Percentiles rank a stretch among this genome's conserved stretches.
Evolutionary conservation across 92 coral and sea anemone species (phyloP).

Genomic region (Phenganax marumi): DNA sequence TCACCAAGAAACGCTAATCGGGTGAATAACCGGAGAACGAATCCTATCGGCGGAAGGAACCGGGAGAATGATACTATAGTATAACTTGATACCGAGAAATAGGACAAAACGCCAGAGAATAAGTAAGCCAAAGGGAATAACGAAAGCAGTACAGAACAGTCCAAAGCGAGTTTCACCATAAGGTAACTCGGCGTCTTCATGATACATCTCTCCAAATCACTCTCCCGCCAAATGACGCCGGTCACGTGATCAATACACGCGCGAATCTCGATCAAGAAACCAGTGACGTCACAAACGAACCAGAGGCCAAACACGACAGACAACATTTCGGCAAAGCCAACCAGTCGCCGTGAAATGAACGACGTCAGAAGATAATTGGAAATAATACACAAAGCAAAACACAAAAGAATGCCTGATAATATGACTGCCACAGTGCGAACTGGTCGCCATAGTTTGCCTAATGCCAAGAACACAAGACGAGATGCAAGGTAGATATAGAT

Average conservation of each 20-base stretch:
- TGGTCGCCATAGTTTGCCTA: slow-evolving; percentile 39
- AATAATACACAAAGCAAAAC: slow-evolving; percentile 16
- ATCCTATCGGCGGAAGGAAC: slow-evolving; percentile 27
- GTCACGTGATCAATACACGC: slow-evolving; percentile 49
- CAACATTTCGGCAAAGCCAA: slow-evolving; percentile 32
- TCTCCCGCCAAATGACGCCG: slow-evolving; percentile 45
- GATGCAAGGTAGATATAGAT: slow-evolving; percentile 13
- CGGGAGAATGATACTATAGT: slow-evolving; percentile 18
- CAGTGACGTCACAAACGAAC: slow-evolving; percentile 43
- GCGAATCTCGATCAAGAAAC: slow-evolving; percentile 32
- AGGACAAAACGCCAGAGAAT: not conserved
- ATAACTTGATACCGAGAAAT: slow-evolving; percentile 26
- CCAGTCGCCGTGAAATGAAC: slow-evolving; percentile 11
- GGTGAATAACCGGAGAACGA: slow-evolving; percentile 16
- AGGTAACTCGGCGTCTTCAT: slow-evolving; percentile 37
- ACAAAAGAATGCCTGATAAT: slow-evolving; percentile 20
- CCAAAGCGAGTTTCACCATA: slow-evolving; percentile 30
- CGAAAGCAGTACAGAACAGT: slow-evolving; percentile 28
- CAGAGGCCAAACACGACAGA: slow-evolving; percentile 34
- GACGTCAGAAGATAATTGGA: slow-evolving; percentile 28
- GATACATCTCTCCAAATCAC: slow-evolving; percentile 33
- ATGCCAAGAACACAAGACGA: slow-evolving; percentile 23
- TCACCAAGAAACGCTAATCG: slow-evolving; percentile 36
- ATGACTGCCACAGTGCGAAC: slow-evolving; percentile 31
- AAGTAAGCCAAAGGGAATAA: slow-evolving; percentile 28